Conservation (phyloP, 2,797 vertebrate species). For the Artibeus jamaicensis region DNA sequence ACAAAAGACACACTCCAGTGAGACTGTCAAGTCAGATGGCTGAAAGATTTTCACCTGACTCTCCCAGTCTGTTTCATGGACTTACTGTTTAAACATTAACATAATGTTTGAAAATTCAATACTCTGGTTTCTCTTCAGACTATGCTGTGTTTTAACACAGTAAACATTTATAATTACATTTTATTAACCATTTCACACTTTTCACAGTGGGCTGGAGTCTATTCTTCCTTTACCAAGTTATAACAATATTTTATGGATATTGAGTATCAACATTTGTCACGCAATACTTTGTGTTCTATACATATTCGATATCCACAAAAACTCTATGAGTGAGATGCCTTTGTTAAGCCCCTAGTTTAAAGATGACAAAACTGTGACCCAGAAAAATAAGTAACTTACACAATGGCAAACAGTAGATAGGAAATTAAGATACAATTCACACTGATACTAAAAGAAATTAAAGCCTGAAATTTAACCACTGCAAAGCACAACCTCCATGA, state of each 20-base stretch:
- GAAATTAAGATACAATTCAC: background rate
- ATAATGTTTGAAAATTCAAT: background rate
- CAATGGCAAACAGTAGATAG: background rate
- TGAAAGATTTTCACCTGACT: rapidly evolving
- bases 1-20: background rate
- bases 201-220: background rate
- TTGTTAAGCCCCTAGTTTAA: background rate
- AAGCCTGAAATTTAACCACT: background rate
- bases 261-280: background rate
- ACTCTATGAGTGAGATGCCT: background rate
- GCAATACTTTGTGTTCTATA: background rate
- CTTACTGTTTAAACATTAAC: background rate
- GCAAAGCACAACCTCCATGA: background rate
- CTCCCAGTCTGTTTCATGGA: background rate
- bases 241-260: background rate
- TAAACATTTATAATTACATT: background rate
- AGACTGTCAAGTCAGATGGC: background rate
- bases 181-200: background rate
- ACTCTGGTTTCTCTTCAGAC: too few species aligned
- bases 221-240: background rate
- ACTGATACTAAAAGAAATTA: background rate
- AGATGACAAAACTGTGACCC: background rate
- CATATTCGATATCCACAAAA: background rate
- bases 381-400: background rate
- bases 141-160: background rate